Conservation (phyloP, 1,140 invertebrate species). For the Propsilocerus akamusi region DNA sequence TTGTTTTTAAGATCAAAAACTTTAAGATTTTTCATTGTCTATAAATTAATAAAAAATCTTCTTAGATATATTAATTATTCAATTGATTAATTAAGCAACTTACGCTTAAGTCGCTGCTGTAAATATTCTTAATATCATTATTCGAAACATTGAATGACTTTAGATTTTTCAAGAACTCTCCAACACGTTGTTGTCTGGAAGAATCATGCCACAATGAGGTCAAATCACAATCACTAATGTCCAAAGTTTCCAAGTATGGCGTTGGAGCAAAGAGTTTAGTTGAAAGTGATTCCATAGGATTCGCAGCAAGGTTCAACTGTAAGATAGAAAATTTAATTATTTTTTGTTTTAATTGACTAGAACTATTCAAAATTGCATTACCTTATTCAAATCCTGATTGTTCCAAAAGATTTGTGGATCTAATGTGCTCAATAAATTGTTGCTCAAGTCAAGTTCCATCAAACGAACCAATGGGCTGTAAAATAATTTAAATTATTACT, state of each 20-base stretch:
- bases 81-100: background rate
- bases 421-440: constrained; percentile 36
- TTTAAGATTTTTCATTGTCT: constrained; percentile 34
- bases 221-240: constrained; percentile 44
- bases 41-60: constrained; percentile 8
- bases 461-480: constrained; percentile 32
- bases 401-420: constrained; percentile 37
- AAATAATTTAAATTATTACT: constrained; percentile 14
- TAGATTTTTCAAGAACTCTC: constrained; percentile 21
- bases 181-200: constrained; percentile 6
- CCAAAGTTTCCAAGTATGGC: constrained; percentile 31
- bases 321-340: background rate
- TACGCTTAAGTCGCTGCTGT: constrained; percentile 27
- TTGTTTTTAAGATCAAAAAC: constrained; percentile 42
- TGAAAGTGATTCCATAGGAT: constrained; percentile 42
- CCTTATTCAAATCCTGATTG: constrained; percentile 36
- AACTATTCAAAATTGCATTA: too few relatives aligned
- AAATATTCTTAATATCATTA: constrained; percentile 34
- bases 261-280: constrained; percentile 40
- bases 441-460: constrained; percentile 44
- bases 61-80: too few relatives aligned
- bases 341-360: too few relatives aligned
- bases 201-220: constrained; percentile 39
- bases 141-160: constrained; percentile 32
- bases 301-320: constrained; percentile 41